A percentile compares a stretch with the other conserved stretches of the same genome.
These are phyloP conservation scores for Polydrusus tereticollis DNA, from an alignment of 2,888 invertebrate species.

Conservation along the genomic window DNA sequence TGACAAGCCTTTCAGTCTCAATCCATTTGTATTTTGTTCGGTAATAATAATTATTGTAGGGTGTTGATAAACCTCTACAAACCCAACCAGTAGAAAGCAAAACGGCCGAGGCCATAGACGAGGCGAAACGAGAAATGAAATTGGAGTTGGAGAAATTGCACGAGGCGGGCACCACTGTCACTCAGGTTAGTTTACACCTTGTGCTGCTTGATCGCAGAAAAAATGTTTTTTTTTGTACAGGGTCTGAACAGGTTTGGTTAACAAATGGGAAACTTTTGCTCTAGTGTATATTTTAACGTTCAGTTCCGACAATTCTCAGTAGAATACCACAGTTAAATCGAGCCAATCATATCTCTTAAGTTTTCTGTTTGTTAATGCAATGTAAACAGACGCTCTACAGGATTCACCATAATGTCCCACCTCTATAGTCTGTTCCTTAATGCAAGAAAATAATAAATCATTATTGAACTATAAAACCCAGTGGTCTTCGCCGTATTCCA, in stretches of 20 bases:
- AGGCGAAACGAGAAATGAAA: slow-evolving; percentile 44
- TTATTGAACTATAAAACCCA: no score
- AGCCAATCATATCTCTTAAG: no score
- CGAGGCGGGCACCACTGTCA: slow-evolving; percentile 37
- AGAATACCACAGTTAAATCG: no score
- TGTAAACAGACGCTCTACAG: no score
- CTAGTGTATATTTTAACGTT: background rate
- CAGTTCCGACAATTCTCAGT: no score
- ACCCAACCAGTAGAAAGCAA: slow-evolving; percentile 23
- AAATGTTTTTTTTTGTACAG: background rate
- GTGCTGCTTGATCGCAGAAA: background rate
- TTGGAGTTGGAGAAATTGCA: slow-evolving; percentile 46
- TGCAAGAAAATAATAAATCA: no score
- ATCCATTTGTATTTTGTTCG: background rate
- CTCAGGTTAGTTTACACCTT: slow-evolving; percentile 33
- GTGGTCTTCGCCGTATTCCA: no score
- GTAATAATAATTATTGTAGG: slow-evolving; percentile 28
- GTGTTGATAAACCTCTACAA: slow-evolving; percentile 5
- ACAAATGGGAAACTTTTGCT: background rate
- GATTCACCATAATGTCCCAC: no score
- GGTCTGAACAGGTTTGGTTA: background rate
- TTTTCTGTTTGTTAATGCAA: no score
- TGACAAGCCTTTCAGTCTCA: background rate
- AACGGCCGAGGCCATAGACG: slow-evolving; percentile 41
- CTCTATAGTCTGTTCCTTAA: no score